Conservation (phyloP, 2,797 vertebrate genomes). For the Myoxocephalus aenaeus region DNA sequence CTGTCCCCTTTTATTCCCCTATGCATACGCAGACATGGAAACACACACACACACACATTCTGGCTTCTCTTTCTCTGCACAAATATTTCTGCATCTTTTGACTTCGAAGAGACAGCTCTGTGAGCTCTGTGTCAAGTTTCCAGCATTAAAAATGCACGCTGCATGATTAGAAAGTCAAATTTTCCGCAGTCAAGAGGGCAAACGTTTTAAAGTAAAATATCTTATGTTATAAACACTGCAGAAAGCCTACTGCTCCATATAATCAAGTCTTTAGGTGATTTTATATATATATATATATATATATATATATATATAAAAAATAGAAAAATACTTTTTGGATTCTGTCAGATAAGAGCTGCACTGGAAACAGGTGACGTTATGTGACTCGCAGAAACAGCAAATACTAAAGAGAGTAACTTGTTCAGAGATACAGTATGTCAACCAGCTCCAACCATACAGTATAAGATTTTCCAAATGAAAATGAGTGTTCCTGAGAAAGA, state of each 20-base stretch:
- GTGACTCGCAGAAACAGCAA: no score
- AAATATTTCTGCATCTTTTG: conserved; percentile 24
- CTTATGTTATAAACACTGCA: background rate
- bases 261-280: background rate
- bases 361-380: no score
- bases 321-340: no score
- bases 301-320: background rate
- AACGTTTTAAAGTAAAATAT: background rate
- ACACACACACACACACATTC: conserved; percentile 22
- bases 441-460: background rate
- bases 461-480: background rate
- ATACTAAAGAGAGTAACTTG: background rate
- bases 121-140: background rate
- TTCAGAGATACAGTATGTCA: background rate
- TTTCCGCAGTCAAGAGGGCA: background rate
- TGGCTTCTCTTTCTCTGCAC: conserved; percentile 14
- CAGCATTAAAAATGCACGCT: conserved; percentile 5
- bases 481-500: no score
- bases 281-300: background rate
- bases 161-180: conserved; percentile 25
- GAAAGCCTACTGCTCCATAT: no score
- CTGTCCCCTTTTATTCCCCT: conserved; percentile 68
- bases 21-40: conserved; percentile 44
- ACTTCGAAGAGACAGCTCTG: background rate
- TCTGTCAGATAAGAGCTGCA: no score